Evolutionary conservation across 2,797 vertebrate species (phyloP), one percentile per base, ranked within the genome.

Genomic region (Pelodytes ibericus): DNA sequence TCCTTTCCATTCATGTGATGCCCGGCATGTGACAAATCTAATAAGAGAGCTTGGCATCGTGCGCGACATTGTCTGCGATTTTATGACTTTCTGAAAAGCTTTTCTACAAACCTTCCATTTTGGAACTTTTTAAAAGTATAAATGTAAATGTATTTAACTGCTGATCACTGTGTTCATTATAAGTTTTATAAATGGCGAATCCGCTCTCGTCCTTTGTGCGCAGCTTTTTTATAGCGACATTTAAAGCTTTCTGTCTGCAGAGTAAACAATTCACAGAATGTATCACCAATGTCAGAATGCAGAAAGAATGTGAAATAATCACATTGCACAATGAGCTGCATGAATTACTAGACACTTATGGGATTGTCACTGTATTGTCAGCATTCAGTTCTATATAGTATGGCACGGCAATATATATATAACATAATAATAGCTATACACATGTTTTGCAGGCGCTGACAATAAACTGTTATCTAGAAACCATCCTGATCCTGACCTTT

Each of bases 261-360:
- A 26, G 58, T 31, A 60, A 31, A 60, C 58, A 60, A 60, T 60
- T 60, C 58, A 60, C n/a, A 16, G 25, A 27, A 29, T 29, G n/a
- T 31, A 60, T 30, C 2, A 31, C 26, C 58, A 60, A 31, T 31
- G 58, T 60, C 11, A 31, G 4, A 60, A 60, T 31, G 58, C 13
- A 31, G 13, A 60, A 26, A 30, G 58, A 31, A n/a, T 3, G n/a
- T 31, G 0, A 18, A 60, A 31, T 30, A 11, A 30, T 27, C 4
- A 26, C 16, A 31, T 18, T 20, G 16, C 27, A 60, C 27, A 60
- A 60, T 60, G 20, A 30, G 13, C 58, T 20, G 58, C 26, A 13
- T 60, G 58, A n/a, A 60, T 11, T 31, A 16, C 10, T 13, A n/a
- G n/a, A 31, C 58, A n/a, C 58, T 18, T 26, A 60, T 30, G 31